Evolutionary conservation across 2,888 invertebrate genomes (phyloP), one percentile per base, ranked within the genome.

Genomic region (Polymixis lichenea): DNA sequence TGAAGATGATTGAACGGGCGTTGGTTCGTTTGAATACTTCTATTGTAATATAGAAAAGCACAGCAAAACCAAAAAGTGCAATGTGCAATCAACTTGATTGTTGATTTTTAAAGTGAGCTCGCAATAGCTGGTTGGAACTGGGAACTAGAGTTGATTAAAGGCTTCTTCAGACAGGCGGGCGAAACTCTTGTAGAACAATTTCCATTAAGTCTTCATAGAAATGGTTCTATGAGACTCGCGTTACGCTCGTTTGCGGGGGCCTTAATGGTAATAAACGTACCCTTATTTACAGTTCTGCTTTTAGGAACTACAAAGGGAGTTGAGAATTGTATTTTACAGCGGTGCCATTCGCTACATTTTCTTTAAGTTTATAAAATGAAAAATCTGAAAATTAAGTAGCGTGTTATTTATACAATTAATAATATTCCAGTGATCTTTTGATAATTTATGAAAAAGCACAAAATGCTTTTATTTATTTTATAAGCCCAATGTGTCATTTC

Each of bases 1-100:
- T 51, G 43, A 56, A 70, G 22, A 56, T 70, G 66, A 72, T 73
- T 62, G 68, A 77, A 55, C 49, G 64, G 58, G 58, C 15, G 19
- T 25, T 58, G 13, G 43, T 28, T 72, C 5, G 17, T 17, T 13
- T 73, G 22, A 51, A 68, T 60, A 49, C 38, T 58, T 49, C 64
- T 13, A 64, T 49, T 65, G 60, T 43, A 49, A 74, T 61, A 60
- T 55, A 22, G 19, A 15, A 75, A 17, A 46, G 28, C 15, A 68
- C 1, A 55, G 28, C 32, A 25, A n/a, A 69, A 71, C 49, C 15
- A 68, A 68, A 80, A 65, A 46, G 28, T 56, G 56, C 56, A 56
- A 58, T 28, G 56, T 25, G 8, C 1, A 28, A 58, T 28, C 25
- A 28, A 17, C 25, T 28, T 17, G 8, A 58, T 58, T 28, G 8